Evolutionary conservation across 2,888 invertebrate genomes (phyloP).

Genomic region (Yponomeuta plumbellus): DNA sequence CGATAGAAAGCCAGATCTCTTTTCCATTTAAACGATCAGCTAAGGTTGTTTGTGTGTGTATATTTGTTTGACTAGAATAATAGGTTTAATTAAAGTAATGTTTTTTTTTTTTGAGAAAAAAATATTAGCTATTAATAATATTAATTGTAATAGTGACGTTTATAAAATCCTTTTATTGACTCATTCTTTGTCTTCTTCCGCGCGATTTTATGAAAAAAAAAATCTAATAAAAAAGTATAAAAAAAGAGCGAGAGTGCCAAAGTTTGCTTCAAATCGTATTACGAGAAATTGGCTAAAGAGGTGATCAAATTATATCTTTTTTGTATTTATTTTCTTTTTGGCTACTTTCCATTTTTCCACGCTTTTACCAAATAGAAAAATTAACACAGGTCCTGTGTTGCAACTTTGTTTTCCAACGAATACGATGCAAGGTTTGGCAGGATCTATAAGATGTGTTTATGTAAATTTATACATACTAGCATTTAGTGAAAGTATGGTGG

Average conservation of each 20-base stretch:
- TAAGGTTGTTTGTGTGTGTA: constrained; percentile 61
- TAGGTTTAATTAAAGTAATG: constrained; percentile 60
- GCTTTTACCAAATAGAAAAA: constrained; percentile 67
- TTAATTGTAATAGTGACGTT: constrained; percentile 30
- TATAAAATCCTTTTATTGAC: constrained; percentile 20
- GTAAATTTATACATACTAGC: constrained; percentile 64
- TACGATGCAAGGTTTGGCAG: background rate
- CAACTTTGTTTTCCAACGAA: constrained; percentile 58
- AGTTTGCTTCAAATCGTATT: constrained; percentile 37
- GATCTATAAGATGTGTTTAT: constrained; percentile 22
- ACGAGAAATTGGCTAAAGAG: background rate
- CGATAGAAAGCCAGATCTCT: constrained; percentile 44
- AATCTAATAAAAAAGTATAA: constrained; percentile 19
- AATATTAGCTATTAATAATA: constrained; percentile 27
- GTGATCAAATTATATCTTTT: background rate
- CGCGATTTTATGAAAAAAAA: constrained; percentile 26
- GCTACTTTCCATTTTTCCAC: constrained; percentile 26
- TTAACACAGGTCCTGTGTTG: constrained; percentile 23
- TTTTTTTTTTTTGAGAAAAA: constrained; percentile 2
- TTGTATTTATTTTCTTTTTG: constrained; percentile 24
- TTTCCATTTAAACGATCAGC: constrained; percentile 33
- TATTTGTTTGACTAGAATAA: constrained; percentile 63
- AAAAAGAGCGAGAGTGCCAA: constrained; percentile 59
- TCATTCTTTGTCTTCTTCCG: constrained; percentile 31
- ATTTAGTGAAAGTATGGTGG: constrained; percentile 71